Conservation (phyloP, 2,888 invertebrate species). For the Ptilodon capucinus region DNA sequence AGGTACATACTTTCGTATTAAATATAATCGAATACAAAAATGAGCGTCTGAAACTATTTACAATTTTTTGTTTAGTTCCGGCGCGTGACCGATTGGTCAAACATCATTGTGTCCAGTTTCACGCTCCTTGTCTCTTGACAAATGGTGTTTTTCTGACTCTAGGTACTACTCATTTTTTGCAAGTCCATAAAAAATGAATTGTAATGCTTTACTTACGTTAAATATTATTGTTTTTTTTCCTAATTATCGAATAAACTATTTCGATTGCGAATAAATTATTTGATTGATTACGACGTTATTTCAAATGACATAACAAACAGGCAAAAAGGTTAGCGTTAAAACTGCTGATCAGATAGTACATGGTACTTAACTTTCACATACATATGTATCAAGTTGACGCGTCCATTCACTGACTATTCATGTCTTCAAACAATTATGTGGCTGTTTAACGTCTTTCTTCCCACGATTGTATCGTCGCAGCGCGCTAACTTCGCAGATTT, state of each 20-base stretch:
- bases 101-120: conserved; percentile 56
- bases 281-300: neutral
- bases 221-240: conserved; percentile 23
- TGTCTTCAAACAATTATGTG: conserved; percentile 67
- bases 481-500: conserved; percentile 60
- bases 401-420: conserved; percentile 63
- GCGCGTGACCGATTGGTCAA: conserved; percentile 53
- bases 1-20: conserved; percentile 21
- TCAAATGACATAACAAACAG: neutral
- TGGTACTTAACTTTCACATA: conserved; percentile 45
- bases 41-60: conserved; percentile 36
- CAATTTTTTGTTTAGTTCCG: conserved; percentile 39
- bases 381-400: conserved; percentile 49
- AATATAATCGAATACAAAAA: conserved; percentile 33
- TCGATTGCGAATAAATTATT: neutral
- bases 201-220: conserved; percentile 12
- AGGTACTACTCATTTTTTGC: conserved; percentile 25
- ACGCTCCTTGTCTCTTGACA: conserved; percentile 58
- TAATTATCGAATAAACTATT: neutral
- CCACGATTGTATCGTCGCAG: conserved; percentile 68
- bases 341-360: conserved; percentile 1
- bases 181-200: conserved; percentile 14
- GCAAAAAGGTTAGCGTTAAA: neutral
- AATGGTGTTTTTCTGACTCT: conserved; percentile 50
- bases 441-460: conserved; percentile 67